A percentile compares a stretch with the other conserved stretches of the same genome.
Conservation (phyloP, 1,140 invertebrate species). For the Ceratina australensis region DNA sequence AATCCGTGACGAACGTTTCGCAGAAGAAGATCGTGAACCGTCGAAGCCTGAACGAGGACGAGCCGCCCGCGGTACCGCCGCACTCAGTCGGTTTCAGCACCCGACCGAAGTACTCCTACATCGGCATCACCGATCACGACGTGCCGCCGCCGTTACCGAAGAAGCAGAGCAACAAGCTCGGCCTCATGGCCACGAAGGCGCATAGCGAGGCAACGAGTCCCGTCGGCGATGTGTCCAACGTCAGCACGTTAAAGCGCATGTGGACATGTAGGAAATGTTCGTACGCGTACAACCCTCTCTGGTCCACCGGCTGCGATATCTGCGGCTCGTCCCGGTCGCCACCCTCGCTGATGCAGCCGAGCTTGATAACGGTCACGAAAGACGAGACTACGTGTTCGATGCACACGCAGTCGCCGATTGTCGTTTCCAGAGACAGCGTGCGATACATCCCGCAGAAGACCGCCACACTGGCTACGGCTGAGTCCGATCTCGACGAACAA, state of each 20-base stretch:
- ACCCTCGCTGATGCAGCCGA: constrained; percentile 84
- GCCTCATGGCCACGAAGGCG: constrained; percentile 69
- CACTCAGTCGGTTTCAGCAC: constrained; percentile 76
- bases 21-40: constrained; percentile 77
- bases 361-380: constrained; percentile 85
- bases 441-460: constrained; percentile 79
- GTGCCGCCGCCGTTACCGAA: constrained; percentile 77
- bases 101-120: constrained; percentile 81
- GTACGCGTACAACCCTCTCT: constrained; percentile 91
- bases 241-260: constrained; percentile 83
- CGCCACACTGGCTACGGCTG: constrained; percentile 74
- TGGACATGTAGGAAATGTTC: constrained; percentile 94
- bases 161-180: constrained; percentile 73
- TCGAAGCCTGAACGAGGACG: constrained; percentile 83
- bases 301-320: constrained; percentile 88
- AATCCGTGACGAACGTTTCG: constrained; percentile 71
- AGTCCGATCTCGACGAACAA: constrained; percentile 75
- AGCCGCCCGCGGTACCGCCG: constrained; percentile 78
- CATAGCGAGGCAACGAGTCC: constrained; percentile 77
- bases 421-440: constrained; percentile 77
- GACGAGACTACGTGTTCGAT: constrained; percentile 73
- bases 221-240: constrained; percentile 61
- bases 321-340: constrained; percentile 85
- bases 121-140: constrained; percentile 81
- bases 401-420: constrained; percentile 72